Conservation (phyloP, 2,888 invertebrate genomes). For the Hybos culiciformis region DNA sequence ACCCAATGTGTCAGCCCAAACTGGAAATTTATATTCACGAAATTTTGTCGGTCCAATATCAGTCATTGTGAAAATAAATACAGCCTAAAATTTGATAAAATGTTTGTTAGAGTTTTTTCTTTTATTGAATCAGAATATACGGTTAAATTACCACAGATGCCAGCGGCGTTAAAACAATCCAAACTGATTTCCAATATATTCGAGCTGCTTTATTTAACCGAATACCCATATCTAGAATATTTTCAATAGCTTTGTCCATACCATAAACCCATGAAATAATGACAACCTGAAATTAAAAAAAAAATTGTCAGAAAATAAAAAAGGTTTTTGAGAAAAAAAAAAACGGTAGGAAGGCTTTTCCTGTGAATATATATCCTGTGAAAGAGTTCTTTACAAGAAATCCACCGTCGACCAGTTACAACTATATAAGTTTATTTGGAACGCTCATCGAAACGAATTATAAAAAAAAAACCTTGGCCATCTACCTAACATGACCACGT, state of each 20-base stretch:
- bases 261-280: constrained; percentile 59
- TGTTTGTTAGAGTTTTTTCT: background rate
- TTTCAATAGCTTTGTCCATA: constrained; percentile 42
- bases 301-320: no score
- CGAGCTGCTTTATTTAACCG: constrained; percentile 43
- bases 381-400: no score
- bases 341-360: no score
- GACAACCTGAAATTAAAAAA: constrained; percentile 34
- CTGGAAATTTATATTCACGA: constrained; percentile 51
- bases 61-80: constrained; percentile 57
- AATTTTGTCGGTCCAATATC: constrained; percentile 51
- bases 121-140: background rate
- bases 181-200: constrained; percentile 57
- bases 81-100: constrained; percentile 40
- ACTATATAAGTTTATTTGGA: no score
- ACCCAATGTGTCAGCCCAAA: constrained; percentile 55
- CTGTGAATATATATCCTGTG: no score
- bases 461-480: no score
- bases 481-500: no score
- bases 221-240: constrained; percentile 49
- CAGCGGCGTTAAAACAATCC: constrained; percentile 56
- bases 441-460: no score
- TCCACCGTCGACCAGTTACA: no score
- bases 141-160: constrained; percentile 48
- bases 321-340: no score